phyloP scores from a whole-genome alignment of 2,888 invertebrate genomes.

The Pseudococcus jackbeardsleyi region DNA sequence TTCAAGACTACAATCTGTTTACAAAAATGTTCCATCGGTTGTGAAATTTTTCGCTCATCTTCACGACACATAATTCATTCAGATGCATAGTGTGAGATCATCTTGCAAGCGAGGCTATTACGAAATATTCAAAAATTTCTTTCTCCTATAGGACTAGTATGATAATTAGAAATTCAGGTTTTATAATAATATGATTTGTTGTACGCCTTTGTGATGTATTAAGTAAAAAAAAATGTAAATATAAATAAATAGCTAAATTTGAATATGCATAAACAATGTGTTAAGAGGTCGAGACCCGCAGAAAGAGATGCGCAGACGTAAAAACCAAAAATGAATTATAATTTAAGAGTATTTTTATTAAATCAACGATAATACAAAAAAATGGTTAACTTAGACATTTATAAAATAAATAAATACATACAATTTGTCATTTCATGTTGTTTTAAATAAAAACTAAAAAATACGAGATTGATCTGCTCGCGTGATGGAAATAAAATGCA shows the following conservation, averaged over 20 bases:
- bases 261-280: not conserved
- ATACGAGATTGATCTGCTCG: slow-evolving; percentile 35
- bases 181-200: slow-evolving; percentile 1
- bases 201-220: slow-evolving; percentile 11
- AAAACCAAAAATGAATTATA: slow-evolving; percentile 3
- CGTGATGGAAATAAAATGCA: slow-evolving; percentile 16
- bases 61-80: not conserved
- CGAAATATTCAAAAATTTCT: slow-evolving; percentile 24
- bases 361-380: slow-evolving; percentile 59
- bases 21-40: not conserved
- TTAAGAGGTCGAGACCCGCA: not conserved
- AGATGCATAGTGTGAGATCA: slow-evolving; percentile 1
- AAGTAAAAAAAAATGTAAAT: not conserved
- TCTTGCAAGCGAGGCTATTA: not conserved
- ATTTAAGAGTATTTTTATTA: slow-evolving; percentile 33
- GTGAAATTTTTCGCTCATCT: not conserved
- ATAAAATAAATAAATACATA: slow-evolving; percentile 47
- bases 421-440: not conserved
- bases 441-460: slow-evolving; percentile 45
- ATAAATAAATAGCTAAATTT: not conserved
- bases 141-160: not conserved
- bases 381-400: slow-evolving; percentile 1
- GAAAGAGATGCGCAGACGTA: too few relatives aligned
- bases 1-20: not conserved
- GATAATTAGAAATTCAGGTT: slow-evolving; percentile 31